Evolutionary conservation across 1,140 invertebrate species (phyloP), one percentile per base, ranked within the genome.

Genomic region (Saccostrea cuccullata): DNA sequence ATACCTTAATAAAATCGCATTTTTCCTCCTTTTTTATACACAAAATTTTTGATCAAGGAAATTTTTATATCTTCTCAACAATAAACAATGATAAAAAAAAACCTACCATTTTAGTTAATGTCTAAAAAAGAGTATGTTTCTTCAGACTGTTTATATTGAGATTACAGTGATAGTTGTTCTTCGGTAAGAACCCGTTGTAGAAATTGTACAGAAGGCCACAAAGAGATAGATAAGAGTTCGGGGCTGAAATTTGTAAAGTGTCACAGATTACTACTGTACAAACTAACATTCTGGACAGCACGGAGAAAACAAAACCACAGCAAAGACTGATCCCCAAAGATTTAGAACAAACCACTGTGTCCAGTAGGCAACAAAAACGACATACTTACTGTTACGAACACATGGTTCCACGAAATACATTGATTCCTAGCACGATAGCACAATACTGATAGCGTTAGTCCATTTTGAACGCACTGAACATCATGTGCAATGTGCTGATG

Each of bases 381-480:
- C 23, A 77, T 77, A 77, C 70, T 77, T 77, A 77, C 70, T 30
- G 5, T 40, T 55, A 84, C n/a, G 40, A 55, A 36, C 40, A 55
- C 82, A 84, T 84, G 82, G 82, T 56, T 84, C 40, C 82, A 56
- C 36, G 82, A 84, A 55, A 26, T 55, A 55, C 40, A 55, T 17
- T 55, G 20, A 26, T 56, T 9, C 73, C 20, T 12, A 84, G 55
- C 55, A 26, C 40, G 23, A 82, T 36, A 84, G 55, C 55, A 26
- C 40, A 55, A 55, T 55, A 12, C 40, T 15, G 9, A 17, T 20
- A 84, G 15, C 55, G 36, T 84, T 55, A 56, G 55, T 84, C 40
- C 55, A 55, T 26, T 20, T 84, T 56, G n/a, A 11, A 17, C 12
- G 70, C 70, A 64, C 17, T 64, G 70, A 30, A 36, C 23, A 30